These are phyloP conservation scores for Coregonus clupeaformis DNA, from an alignment of 2,113 vertebrate species.

Conservation along the genomic window DNA sequence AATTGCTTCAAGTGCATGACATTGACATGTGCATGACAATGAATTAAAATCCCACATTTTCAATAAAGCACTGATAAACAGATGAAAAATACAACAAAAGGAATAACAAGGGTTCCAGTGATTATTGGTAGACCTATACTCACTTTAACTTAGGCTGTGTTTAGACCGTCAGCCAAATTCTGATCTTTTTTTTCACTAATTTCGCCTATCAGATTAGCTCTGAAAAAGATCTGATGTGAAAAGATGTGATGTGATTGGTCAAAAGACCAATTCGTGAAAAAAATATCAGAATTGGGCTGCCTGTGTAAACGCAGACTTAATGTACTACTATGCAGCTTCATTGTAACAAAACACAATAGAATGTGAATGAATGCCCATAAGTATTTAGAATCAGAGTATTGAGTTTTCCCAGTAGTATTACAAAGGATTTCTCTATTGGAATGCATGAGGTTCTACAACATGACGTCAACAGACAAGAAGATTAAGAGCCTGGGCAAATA, in stretches of 20 bases:
- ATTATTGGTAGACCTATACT: background rate
- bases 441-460: background rate
- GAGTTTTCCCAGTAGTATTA: background rate
- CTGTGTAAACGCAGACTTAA: background rate
- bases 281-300: too few species aligned
- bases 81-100: conserved; percentile 22
- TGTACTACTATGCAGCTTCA: background rate
- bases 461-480: background rate
- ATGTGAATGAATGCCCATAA: background rate
- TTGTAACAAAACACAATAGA: conserved; percentile 34
- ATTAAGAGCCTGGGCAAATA: background rate
- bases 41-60: conserved; percentile 30
- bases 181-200: too few species aligned
- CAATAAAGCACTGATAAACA: conserved; percentile 31
- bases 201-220: too few species aligned
- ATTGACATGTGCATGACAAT: too few species aligned
- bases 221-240: too few species aligned
- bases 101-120: conserved; percentile 28
- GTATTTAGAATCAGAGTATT: background rate
- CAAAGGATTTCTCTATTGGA: background rate
- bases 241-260: too few species aligned
- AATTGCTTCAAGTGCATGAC: conserved; percentile 44
- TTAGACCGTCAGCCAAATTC: too few species aligned
- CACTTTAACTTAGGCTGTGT: too few species aligned
- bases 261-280: too few species aligned